Conservation (phyloP, 2,888 invertebrate species). For the Apotomis betuletana region DNA sequence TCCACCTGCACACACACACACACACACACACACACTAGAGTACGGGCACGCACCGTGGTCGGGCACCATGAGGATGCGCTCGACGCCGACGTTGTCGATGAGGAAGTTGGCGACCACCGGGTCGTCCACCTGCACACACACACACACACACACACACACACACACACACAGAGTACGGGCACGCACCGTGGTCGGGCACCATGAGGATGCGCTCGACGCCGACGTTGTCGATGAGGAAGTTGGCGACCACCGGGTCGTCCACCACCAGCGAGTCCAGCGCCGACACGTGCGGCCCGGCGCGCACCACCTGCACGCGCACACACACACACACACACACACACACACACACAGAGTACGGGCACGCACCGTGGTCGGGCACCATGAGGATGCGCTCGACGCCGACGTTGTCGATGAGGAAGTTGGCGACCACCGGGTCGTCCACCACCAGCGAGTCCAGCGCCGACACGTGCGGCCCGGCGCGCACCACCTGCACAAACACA, state of each 20-base stretch:
- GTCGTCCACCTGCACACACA: constrained; percentile 80
- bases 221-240: constrained; percentile 92
- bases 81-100: constrained; percentile 90
- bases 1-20: constrained; percentile 65
- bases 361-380: constrained; percentile 88
- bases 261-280: constrained; percentile 89
- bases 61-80: constrained; percentile 90
- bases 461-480: constrained; percentile 69
- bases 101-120: constrained; percentile 92
- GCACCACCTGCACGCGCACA: constrained; percentile 60
- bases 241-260: constrained; percentile 89
- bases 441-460: constrained; percentile 89
- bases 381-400: constrained; percentile 90
- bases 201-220: constrained; percentile 90
- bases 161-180: too few relatives aligned
- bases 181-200: constrained; percentile 85
- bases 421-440: constrained; percentile 89
- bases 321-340: too few relatives aligned
- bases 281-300: constrained; percentile 69
- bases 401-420: constrained; percentile 92
- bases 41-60: constrained; percentile 56
- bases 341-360: too few relatives aligned
- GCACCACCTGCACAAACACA: constrained; percentile 60
- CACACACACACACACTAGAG: too few relatives aligned
- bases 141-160: too few relatives aligned